Evolutionary conservation across 2,113 vertebrate species (phyloP).

Genomic region (Amphilophus citrinellus): DNA sequence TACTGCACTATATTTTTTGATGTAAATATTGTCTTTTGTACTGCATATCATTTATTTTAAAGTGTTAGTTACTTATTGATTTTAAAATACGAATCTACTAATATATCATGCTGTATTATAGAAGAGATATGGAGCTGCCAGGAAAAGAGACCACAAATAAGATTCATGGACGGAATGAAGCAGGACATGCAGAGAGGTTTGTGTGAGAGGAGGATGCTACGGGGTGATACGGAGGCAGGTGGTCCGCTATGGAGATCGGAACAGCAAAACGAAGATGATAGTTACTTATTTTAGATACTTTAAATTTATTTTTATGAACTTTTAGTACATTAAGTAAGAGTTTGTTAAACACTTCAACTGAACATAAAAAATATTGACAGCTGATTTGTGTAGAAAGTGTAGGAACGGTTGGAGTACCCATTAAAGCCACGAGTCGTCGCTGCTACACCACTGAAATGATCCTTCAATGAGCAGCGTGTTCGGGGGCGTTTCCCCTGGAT

Average conservation of each 20-base stretch:
- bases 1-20: no score
- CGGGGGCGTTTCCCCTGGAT: not conserved
- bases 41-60: no score
- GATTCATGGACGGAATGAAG: not conserved
- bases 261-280: not conserved
- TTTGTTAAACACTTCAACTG: not conserved
- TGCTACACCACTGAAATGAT: not conserved
- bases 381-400: not conserved
- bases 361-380: no score
- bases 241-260: not conserved
- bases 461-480: not conserved
- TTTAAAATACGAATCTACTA: no score
- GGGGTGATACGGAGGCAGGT: not conserved
- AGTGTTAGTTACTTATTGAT: no score
- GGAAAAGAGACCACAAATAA: not conserved
- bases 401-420: not conserved
- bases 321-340: not conserved
- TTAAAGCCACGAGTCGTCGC: conserved; percentile 36
- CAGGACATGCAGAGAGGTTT: not conserved
- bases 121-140: no score
- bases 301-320: not conserved
- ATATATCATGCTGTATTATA: no score
- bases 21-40: no score
- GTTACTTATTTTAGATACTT: not conserved
- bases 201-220: not conserved